These are phyloP conservation scores for Drepanosiphum platanoidis DNA, from an alignment of 2,888 invertebrate species.

Conservation along the genomic window DNA sequence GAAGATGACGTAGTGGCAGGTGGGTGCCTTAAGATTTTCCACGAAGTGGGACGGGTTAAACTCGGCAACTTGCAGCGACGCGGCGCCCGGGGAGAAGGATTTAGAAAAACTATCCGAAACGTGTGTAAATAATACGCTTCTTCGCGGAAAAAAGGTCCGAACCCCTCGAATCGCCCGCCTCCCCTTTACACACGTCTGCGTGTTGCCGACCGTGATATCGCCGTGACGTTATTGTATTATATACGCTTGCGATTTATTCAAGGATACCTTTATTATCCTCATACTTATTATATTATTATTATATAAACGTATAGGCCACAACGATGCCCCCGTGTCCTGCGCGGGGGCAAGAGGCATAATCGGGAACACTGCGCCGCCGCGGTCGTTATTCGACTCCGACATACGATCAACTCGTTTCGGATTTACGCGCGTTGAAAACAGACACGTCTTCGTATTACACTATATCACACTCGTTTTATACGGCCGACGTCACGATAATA, in stretches of 20 bases:
- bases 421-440: background rate
- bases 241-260: background rate
- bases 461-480: background rate
- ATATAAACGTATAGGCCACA: too few species aligned
- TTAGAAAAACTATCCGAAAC: too few species aligned
- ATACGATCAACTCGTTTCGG: background rate
- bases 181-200: background rate
- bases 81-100: too few species aligned
- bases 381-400: background rate
- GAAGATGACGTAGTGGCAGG: too few species aligned
- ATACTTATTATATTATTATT: background rate
- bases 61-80: too few species aligned
- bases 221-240: background rate
- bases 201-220: too few species aligned
- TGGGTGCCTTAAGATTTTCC: too few species aligned
- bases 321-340: too few species aligned
- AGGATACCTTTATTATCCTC: background rate
- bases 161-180: background rate
- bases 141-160: too few species aligned
- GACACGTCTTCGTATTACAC: background rate
- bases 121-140: too few species aligned
- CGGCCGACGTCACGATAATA: background rate
- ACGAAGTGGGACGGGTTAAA: too few species aligned
- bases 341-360: background rate
- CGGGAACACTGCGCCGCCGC: background rate